Evolutionary conservation across 2,797 vertebrate species (phyloP).

Genomic region (Botia kubotai): DNA sequence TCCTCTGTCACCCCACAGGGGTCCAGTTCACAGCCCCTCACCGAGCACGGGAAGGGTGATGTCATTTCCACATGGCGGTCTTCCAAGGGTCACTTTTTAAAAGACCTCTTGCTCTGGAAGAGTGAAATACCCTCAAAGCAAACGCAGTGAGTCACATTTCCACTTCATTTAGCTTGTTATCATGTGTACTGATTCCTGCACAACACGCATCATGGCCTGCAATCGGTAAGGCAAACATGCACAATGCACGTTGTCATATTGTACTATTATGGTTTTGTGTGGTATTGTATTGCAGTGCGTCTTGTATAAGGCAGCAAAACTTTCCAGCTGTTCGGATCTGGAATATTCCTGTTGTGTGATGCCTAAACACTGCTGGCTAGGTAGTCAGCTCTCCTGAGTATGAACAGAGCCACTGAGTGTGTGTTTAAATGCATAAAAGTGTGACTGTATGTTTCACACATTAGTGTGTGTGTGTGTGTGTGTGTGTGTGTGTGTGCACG

Average conservation of each 20-base stretch:
- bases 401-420: not conserved
- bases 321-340: too few species aligned
- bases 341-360: too few species aligned
- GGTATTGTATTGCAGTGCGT: not conserved
- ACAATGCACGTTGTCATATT: conserved; percentile 10
- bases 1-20: conserved; percentile 31
- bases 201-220: conserved; percentile 37
- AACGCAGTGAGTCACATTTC: conserved; percentile 45
- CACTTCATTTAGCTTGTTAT: conserved; percentile 56
- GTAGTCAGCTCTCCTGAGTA: not conserved
- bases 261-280: conserved; percentile 12
- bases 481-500: not conserved
- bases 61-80: conserved; percentile 42
- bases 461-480: not conserved
- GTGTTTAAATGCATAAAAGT: not conserved
- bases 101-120: conserved; percentile 36
- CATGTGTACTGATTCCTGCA: conserved; percentile 19
- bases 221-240: conserved; percentile 32
- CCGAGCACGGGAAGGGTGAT: conserved; percentile 35
- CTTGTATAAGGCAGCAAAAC: too few species aligned
- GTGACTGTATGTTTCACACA: not conserved
- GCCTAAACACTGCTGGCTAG: not conserved
- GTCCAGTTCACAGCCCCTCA: conserved; percentile 43
- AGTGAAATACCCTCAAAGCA: conserved; percentile 29
- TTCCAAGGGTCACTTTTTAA: conserved; percentile 41